Percentiles rank a stretch among this genome's conserved stretches.
phyloP scores from a whole-genome alignment of 2,113 vertebrate genomes.

The Antennarius striatus region DNA sequence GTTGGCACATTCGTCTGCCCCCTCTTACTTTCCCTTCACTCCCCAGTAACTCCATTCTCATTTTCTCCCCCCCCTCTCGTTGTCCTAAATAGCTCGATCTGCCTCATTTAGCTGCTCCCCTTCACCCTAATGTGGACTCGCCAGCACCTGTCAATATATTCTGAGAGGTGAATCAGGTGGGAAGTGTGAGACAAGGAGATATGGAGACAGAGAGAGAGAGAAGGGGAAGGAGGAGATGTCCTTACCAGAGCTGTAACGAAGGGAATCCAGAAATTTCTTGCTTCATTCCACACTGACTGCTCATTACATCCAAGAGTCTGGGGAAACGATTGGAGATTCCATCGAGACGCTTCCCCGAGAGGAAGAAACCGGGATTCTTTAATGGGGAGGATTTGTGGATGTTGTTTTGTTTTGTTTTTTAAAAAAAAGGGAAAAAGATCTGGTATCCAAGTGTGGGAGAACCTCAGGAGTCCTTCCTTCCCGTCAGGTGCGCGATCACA shows the following conservation, averaged over 20 bases:
- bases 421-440: conserved; percentile 44
- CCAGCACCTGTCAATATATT: conserved; percentile 53
- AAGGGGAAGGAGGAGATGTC: conserved; percentile 17
- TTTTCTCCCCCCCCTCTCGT: conserved; percentile 21
- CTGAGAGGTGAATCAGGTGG: conserved; percentile 53
- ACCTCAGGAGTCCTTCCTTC: conserved; percentile 57
- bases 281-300: conserved; percentile 69
- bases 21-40: conserved; percentile 17
- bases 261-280: conserved; percentile 65
- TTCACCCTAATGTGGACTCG: conserved; percentile 39
- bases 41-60: conserved; percentile 30
- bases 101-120: conserved; percentile 52
- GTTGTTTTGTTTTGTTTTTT: conserved; percentile 44
- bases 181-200: conserved; percentile 42
- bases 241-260: conserved; percentile 65
- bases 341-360: conserved; percentile 60
- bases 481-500: conserved; percentile 64
- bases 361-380: conserved; percentile 54
- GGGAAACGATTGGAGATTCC: conserved; percentile 66
- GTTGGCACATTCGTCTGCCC: conserved; percentile 46
- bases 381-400: conserved; percentile 30
- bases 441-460: conserved; percentile 69
- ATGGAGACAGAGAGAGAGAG: background rate
- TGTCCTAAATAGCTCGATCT: conserved; percentile 46
- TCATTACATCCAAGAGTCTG: conserved; percentile 79